Evolutionary conservation across 1,140 invertebrate species (phyloP).

Genomic region (Papilio aristodemus): DNA sequence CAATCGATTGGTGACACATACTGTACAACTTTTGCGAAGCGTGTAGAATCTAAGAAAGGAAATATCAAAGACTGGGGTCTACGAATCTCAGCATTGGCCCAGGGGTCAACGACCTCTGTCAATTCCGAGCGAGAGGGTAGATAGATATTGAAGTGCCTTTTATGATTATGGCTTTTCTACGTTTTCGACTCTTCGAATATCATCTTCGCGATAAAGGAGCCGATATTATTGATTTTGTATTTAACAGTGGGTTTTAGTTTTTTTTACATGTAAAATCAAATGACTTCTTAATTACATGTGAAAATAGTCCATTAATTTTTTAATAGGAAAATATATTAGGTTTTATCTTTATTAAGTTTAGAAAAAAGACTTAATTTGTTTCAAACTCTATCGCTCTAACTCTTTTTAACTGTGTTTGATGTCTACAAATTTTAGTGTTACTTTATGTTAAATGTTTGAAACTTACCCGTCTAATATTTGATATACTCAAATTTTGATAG

Average conservation of each 20-base stretch:
- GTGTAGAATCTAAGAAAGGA: not conserved
- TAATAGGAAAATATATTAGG: not conserved
- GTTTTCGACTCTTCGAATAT: slow-evolving; percentile 8
- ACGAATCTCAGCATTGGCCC: not conserved
- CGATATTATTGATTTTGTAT: not conserved
- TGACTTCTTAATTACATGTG: too few relatives aligned
- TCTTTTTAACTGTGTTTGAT: not conserved
- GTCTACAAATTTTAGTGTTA: not conserved
- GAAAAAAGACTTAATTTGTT: not conserved
- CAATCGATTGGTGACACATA: not conserved
- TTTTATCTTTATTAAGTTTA: too few relatives aligned
- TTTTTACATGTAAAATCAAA: too few relatives aligned
- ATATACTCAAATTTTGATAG: not conserved
- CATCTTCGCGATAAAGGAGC: slow-evolving; percentile 5
- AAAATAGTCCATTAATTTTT: not conserved
- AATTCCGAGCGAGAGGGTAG: not conserved
- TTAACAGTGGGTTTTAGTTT: too few relatives aligned
- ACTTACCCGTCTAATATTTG: not conserved
- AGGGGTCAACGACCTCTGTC: not conserved
- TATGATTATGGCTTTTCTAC: slow-evolving; percentile 18
- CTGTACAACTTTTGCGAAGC: too few relatives aligned
- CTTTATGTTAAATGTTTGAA: not conserved
- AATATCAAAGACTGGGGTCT: not conserved
- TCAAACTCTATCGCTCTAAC: not conserved
- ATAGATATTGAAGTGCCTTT: not conserved